Conservation (phyloP, 2,888 invertebrate species). For the Aporophyla lueneburgensis region DNA sequence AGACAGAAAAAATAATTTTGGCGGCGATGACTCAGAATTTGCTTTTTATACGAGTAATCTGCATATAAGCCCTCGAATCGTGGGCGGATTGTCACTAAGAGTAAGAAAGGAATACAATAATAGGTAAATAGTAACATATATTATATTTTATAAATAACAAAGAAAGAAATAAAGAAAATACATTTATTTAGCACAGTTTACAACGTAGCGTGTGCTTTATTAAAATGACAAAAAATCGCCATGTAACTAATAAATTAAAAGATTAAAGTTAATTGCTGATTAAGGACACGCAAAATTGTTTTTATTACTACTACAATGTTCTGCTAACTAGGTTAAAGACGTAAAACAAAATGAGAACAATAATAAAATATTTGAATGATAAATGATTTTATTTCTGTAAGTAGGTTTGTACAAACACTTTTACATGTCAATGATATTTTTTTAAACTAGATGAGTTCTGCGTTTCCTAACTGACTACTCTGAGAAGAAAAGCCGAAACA, state of each 20-base stretch:
- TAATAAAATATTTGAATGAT: constrained; percentile 18
- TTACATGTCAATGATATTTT: too few species aligned
- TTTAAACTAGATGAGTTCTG: too few species aligned
- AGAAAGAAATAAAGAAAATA: too few species aligned
- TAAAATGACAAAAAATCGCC: background rate
- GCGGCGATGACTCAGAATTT: background rate
- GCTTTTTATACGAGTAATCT: background rate
- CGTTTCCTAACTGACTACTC: too few species aligned
- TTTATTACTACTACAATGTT: background rate
- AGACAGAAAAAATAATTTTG: background rate
- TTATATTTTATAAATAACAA: background rate
- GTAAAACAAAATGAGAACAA: background rate
- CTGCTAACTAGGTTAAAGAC: background rate
- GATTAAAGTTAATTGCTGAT: background rate
- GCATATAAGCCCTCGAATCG: too few species aligned
- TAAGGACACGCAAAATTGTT: background rate
- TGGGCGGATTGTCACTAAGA: background rate
- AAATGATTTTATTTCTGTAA: too few species aligned
- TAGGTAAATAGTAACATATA: background rate
- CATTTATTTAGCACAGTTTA: too few species aligned
- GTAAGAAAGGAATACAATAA: background rate
- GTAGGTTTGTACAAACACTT: too few species aligned
- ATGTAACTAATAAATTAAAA: background rate
- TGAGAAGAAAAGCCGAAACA: too few species aligned
- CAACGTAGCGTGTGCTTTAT: background rate